These are phyloP conservation scores for Orestias chungarensis DNA, from an alignment of 2,797 vertebrate genomes.

Conservation along the genomic window DNA sequence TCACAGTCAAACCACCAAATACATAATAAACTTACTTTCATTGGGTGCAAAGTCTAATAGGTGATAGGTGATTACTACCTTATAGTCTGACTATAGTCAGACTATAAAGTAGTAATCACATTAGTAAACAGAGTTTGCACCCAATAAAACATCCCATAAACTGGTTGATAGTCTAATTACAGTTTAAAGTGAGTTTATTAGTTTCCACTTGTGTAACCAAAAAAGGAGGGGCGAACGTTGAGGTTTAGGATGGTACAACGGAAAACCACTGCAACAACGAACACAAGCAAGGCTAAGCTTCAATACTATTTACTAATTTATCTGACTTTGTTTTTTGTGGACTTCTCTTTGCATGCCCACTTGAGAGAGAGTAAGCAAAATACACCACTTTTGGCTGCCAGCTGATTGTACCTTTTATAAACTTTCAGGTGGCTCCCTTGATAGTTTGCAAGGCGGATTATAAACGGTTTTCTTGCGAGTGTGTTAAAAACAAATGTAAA, in stretches of 20 bases:
- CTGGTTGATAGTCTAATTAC: neutral
- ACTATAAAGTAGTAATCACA: neutral
- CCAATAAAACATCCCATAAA: constrained; percentile 1
- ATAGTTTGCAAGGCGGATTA: neutral
- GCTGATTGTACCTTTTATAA: neutral
- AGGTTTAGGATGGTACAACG: neutral
- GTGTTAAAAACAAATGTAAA: no score
- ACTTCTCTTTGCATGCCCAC: neutral
- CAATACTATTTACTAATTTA: neutral
- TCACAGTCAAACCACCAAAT: neutral
- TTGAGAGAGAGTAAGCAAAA: no score
- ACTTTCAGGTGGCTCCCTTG: neutral
- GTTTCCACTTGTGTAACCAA: neutral
- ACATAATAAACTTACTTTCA: neutral
- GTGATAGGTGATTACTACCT: no score
- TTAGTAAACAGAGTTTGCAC: neutral
- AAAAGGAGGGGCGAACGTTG: no score
- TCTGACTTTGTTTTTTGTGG: neutral
- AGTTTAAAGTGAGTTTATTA: neutral
- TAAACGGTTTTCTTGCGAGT: no score
- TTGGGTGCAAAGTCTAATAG: neutral
- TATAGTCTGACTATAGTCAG: no score
- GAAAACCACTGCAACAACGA: neutral
- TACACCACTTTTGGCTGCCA: no score
- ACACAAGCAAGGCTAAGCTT: neutral